These are phyloP conservation scores for Acheta domesticus DNA, from an alignment of 2,888 invertebrate species.

Conservation along the genomic window DNA sequence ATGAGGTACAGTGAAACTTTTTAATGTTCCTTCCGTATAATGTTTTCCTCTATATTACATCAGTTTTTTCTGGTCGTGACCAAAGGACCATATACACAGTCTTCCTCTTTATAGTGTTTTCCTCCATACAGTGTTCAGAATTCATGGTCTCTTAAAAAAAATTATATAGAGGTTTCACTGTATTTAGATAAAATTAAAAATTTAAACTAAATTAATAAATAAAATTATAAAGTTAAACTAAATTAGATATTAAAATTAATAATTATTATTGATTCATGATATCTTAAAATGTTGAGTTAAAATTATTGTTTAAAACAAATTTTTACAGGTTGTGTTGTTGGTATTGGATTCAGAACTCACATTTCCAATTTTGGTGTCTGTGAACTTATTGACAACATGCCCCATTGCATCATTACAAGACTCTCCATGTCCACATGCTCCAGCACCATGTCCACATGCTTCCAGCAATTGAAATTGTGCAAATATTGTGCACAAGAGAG, in stretches of 20 bases:
- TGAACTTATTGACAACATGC: constrained; percentile 61
- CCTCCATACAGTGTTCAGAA: no score
- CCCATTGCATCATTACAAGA: constrained; percentile 42
- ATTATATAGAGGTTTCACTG: no score
- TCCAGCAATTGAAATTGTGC: not conserved
- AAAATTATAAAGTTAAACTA: not conserved
- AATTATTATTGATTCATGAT: not conserved
- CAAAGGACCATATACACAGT: no score
- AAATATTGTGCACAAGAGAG: not conserved
- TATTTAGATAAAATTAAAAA: no score
- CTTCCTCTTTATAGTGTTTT: no score
- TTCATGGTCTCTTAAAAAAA: no score
- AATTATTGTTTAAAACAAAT: not conserved
- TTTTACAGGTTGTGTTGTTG: constrained; percentile 47
- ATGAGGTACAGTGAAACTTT: no score
- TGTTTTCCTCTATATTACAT: no score
- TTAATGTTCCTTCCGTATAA: no score
- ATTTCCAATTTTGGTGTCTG: constrained; percentile 66
- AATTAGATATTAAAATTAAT: not conserved
- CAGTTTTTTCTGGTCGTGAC: no score
- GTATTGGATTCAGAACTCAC: constrained; percentile 57
- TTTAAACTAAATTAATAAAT: no score
- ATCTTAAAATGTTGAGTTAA: no score
- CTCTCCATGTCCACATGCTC: constrained; percentile 34
- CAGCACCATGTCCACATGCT: not conserved